phyloP scores from a whole-genome alignment of 2,113 vertebrate species.

The Cottus gobio region DNA sequence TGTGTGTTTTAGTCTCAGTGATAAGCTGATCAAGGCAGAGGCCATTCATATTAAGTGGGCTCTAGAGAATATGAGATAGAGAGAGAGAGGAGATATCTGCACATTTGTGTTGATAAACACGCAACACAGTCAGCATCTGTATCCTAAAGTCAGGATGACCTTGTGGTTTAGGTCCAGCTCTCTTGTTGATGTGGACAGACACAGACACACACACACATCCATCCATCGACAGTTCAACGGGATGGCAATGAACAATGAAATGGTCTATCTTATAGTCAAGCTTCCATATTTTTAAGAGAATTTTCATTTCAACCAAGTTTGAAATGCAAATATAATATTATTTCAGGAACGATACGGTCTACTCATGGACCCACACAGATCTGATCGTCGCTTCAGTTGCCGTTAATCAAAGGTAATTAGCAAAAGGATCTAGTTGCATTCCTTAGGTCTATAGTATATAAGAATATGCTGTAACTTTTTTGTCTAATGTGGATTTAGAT shows the following conservation, averaged over 20 bases:
- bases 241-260: no score
- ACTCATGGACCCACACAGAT: neutral
- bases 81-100: neutral
- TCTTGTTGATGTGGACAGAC: neutral
- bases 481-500: neutral
- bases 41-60: conserved; percentile 38
- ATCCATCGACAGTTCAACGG: no score
- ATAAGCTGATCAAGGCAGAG: conserved; percentile 24
- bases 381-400: neutral
- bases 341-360: neutral
- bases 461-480: neutral
- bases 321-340: neutral
- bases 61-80: conserved; percentile 3
- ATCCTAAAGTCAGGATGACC: neutral
- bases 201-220: neutral
- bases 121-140: neutral
- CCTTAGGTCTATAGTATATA: neutral
- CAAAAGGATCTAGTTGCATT: neutral
- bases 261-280: no score
- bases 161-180: neutral
- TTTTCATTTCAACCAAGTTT: neutral
- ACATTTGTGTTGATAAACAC: neutral
- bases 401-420: neutral
- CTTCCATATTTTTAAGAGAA: neutral
- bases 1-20: conserved; percentile 24